Conservation (phyloP, 2,113 vertebrate genomes). For the Pollachius pollachius region DNA sequence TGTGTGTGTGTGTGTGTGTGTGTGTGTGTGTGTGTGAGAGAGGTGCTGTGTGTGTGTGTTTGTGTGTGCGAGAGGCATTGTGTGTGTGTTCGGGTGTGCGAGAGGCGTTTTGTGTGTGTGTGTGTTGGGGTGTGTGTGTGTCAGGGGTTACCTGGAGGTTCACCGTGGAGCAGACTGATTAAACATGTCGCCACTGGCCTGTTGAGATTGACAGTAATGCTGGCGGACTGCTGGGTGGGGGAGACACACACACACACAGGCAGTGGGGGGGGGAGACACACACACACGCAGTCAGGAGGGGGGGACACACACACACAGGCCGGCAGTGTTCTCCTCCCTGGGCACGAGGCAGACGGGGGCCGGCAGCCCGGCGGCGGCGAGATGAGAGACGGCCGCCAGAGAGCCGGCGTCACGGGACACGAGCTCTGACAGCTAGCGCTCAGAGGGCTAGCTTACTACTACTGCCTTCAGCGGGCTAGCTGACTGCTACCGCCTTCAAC, state of each 20-base stretch:
- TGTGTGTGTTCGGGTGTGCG: too few relatives aligned
- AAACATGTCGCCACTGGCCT: constrained; percentile 53
- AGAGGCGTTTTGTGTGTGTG: too few relatives aligned
- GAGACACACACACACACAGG: too few relatives aligned
- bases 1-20: too few relatives aligned
- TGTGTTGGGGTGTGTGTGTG: constrained; percentile 5
- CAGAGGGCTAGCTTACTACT: too few relatives aligned
- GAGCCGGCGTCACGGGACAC: too few relatives aligned
- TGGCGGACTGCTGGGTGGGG: constrained; percentile 58
- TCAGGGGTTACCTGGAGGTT: background rate
- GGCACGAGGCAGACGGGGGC: background rate
- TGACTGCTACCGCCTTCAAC: too few relatives aligned
- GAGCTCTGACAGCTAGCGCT: too few relatives aligned
- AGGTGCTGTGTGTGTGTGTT: constrained; percentile 20
- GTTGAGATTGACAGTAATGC: constrained; percentile 66
- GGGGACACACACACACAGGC: constrained; percentile 1
- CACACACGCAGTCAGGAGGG: background rate
- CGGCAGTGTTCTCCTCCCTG: background rate
- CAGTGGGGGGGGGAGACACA: too few relatives aligned
- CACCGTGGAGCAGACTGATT: constrained; percentile 52
- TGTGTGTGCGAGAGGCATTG: constrained; percentile 24
- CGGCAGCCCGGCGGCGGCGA: too few relatives aligned
- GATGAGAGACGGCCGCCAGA: too few relatives aligned
- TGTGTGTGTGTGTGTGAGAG: constrained; percentile 17
- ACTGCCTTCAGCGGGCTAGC: too few relatives aligned